Evolutionary conservation across 1,140 invertebrate species (phyloP).

Genomic region (Anoplolepis gracilipes): DNA sequence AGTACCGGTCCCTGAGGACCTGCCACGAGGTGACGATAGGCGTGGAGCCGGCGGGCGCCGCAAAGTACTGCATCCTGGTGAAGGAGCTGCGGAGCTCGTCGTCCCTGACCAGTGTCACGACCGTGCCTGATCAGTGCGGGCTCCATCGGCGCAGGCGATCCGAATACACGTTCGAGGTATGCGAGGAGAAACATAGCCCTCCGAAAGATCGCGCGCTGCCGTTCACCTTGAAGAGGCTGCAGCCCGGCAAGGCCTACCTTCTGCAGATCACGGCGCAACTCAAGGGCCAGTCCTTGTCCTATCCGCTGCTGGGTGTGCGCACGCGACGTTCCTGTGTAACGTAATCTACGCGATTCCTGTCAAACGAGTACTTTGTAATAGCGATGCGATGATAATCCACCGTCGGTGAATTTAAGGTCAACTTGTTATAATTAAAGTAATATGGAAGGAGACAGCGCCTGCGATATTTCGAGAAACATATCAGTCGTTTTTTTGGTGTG

Average conservation of each 20-base stretch:
- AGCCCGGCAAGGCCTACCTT: slow-evolving; percentile 79
- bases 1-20: slow-evolving; percentile 78
- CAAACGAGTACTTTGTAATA: slow-evolving; percentile 27
- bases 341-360: slow-evolving; percentile 37
- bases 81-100: slow-evolving; percentile 75
- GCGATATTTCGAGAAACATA: not conserved
- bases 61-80: slow-evolving; percentile 81
- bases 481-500: not conserved
- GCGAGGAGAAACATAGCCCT: slow-evolving; percentile 76
- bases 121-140: slow-evolving; percentile 79
- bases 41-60: slow-evolving; percentile 79
- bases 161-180: slow-evolving; percentile 77
- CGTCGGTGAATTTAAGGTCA: not conserved
- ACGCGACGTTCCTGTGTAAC: slow-evolving; percentile 73
- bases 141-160: slow-evolving; percentile 79
- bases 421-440: slow-evolving; percentile 12
- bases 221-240: slow-evolving; percentile 78
- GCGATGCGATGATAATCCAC: slow-evolving; percentile 15
- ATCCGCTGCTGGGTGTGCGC: slow-evolving; percentile 78
- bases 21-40: slow-evolving; percentile 81
- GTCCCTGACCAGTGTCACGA: slow-evolving; percentile 69
- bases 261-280: slow-evolving; percentile 80
- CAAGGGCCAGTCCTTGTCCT: slow-evolving; percentile 79
- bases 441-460: not conserved
- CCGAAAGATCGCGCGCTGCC: slow-evolving; percentile 76